Base-by-base conservation (phyloP, 2,888 invertebrate genomes). In the Elmis aenea region DNA sequence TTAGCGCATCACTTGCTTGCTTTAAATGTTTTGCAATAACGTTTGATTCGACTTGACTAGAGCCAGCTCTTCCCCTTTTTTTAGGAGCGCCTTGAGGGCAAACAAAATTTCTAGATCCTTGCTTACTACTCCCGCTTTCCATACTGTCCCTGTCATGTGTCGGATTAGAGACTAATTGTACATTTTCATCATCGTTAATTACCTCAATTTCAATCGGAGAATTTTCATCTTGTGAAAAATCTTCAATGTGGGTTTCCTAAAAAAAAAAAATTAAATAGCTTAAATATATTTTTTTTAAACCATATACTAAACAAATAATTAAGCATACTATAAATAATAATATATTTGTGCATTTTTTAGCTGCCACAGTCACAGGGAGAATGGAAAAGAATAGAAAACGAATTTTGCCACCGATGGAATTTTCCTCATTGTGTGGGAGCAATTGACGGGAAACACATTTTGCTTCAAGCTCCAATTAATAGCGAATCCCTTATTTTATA, bases 371-470 rank as follows among this genome's bases (percentile, higher is more conserved):
- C 29, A 35, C 25, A 31, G 39, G 40, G 42, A 28, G 36, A 46
- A 30, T 51, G 48, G 42, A 13, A 34, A 31, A 23, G n/a, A 25
- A 31, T 48, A 21, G 39, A 40, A 22, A 29, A 42, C 21, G 32
- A 27, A 21, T 52, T 45, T 30, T 10, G 26, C 18, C 18, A 24
- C n/a, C 39, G 35, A 26, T 43, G 42, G 34, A 46, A 42, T 28
- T 50, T 45, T 34, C 42, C 42, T 10, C 38, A 45, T 25, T 45
- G 48, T 27, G 25, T 50, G 6, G 47, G 47, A 20, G 35, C 41
- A 3, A n/a, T n/a, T n/a, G n/a, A n/a, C n/a, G n/a, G n/a, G 5
- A 18, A 11, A 18, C 28, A 28, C 11, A 12, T n/a, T 18, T 18
- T 28, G 8, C 28, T 49, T 3, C 45, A 51, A 39, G 36, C 45